Evolutionary conservation across 2,113 vertebrate genomes (phyloP).

Genomic region (Epinephelus fuscoguttatus): DNA sequence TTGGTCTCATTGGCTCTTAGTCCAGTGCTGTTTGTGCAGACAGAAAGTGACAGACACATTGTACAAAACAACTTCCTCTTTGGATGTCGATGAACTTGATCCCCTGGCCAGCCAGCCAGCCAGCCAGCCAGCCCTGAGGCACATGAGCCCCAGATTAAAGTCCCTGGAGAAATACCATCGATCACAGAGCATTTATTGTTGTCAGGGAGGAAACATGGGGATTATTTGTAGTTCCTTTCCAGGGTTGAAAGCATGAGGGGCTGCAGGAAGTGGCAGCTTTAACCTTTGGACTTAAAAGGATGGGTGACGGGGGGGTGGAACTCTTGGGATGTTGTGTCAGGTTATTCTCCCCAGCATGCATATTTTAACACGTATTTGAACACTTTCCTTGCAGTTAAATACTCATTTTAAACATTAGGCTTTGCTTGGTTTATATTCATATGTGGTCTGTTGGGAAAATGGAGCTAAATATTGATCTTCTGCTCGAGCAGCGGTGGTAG

Average conservation of each 20-base stretch:
- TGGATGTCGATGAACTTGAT: slow-evolving; percentile 66
- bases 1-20: slow-evolving; percentile 1
- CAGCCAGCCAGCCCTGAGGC: slow-evolving; percentile 39
- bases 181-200: slow-evolving; percentile 77
- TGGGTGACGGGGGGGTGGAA: neutral
- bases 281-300: slow-evolving; percentile 58
- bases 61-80: slow-evolving; percentile 57
- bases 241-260: slow-evolving; percentile 53
- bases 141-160: slow-evolving; percentile 70
- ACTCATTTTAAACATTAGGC: neutral
- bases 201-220: slow-evolving; percentile 66
- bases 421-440: neutral
- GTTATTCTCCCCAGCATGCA: neutral
- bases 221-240: slow-evolving; percentile 63
- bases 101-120: slow-evolving; percentile 48
- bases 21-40: slow-evolving; percentile 21
- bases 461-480: neutral
- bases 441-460: neutral
- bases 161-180: slow-evolving; percentile 63
- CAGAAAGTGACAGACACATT: slow-evolving; percentile 18
- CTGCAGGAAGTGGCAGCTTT: slow-evolving; percentile 70
- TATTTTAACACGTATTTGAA: slow-evolving; percentile 13
- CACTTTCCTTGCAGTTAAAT: neutral
- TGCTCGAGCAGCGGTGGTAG: neutral
- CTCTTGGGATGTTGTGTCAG: slow-evolving; percentile 18